phyloP scores from a whole-genome alignment of 2,888 invertebrate species.

The Monoplex corrugatus region DNA sequence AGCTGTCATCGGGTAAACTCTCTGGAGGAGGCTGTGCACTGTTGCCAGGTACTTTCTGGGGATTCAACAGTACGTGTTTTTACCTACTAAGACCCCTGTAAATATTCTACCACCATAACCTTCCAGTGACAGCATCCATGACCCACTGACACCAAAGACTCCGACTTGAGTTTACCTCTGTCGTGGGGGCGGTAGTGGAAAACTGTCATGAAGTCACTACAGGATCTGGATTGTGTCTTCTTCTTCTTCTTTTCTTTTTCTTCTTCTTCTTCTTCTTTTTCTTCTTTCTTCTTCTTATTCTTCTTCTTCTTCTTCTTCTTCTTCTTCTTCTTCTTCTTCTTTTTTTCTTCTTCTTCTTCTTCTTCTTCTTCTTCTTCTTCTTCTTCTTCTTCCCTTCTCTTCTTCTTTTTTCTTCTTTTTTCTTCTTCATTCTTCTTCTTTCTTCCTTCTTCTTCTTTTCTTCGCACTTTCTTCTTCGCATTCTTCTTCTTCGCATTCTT shows the following conservation, averaged over 20 bases:
- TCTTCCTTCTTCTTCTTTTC: background rate
- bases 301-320: constrained; percentile 1
- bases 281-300: constrained; percentile 22
- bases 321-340: constrained; percentile 21
- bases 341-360: background rate
- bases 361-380: background rate
- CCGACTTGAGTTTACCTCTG: no score
- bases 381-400: background rate
- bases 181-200: no score
- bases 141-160: no score
- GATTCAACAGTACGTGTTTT: no score
- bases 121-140: no score
- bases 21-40: no score
- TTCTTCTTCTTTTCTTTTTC: constrained; percentile 27
- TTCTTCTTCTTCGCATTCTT: background rate
- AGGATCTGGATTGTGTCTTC: constrained; percentile 10
- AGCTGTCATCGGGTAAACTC: no score
- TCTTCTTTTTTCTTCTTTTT: constrained; percentile 26
- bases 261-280: background rate
- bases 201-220: no score
- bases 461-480: background rate
- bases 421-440: background rate
- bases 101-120: no score
- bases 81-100: no score
- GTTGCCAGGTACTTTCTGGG: no score